phyloP scores from a whole-genome alignment of 2,797 vertebrate species.

The Sebastes nivosus region DNA sequence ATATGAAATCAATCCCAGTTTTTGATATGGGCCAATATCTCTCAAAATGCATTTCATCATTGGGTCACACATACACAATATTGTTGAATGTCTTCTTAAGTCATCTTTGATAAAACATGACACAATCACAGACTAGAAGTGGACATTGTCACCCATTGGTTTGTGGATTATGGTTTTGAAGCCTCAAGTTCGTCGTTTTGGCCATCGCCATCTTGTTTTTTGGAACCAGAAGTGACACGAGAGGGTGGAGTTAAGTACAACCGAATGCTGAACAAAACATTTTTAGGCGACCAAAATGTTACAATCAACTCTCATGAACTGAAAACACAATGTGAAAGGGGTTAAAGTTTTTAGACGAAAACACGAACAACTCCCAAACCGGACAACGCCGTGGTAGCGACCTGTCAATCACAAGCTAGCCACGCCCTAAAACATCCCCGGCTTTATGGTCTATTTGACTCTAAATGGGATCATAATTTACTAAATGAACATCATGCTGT shows the following conservation, averaged over 20 bases:
- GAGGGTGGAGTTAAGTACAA: neutral
- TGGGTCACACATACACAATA: neutral
- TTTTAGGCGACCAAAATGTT: neutral
- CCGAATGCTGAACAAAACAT: neutral
- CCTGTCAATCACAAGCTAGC: no score
- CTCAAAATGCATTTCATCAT: neutral
- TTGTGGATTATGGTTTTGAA: neutral
- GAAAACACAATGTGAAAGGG: neutral
- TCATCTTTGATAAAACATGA: neutral
- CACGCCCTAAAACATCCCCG: no score
- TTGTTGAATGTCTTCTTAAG: neutral
- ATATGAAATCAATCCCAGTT: neutral
- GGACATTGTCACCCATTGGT: neutral
- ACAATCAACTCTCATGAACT: neutral
- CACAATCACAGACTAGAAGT: neutral
- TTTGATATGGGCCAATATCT: rapidly evolving
- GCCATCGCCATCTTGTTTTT: neutral
- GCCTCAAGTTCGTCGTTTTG: neutral
- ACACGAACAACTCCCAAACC: rapidly evolving
- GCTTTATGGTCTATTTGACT: no score
- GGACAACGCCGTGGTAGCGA: rapidly evolving
- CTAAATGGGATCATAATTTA: no score
- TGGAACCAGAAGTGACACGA: neutral
- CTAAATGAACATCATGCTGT: no score
- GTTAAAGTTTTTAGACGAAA: neutral